Evolutionary conservation across 1,140 invertebrate species (phyloP), one percentile per base, ranked within the genome.

Genomic region (Ceratosolen solmsi): DNA sequence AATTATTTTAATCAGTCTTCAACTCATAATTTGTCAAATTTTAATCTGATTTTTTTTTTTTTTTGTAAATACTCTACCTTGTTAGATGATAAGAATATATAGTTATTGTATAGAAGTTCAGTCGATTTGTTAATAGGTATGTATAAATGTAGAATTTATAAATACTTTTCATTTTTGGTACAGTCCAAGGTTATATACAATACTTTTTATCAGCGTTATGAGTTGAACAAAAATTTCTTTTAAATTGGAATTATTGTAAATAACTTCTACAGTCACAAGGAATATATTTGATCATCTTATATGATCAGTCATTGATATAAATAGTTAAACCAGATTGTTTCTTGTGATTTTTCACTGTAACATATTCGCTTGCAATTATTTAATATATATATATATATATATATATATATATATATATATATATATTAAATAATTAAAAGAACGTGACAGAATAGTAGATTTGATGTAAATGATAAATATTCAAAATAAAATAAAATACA

Each of bases 71-170:
- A 79, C 2, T 38, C 56, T 49, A 49, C 46, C 38, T 33, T 38
- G 38, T 22, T 77, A 65, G 46, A 30, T 33, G 36, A 60, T 68
- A 78, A 36, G n/a, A 30, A 30, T 68, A 33, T 56, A 54, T 56
- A 25, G 8, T 25, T 70, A 30, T 73, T 72, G 51, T 72, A 58
- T 49, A 80, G 41, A 73, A 80, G 27, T 60, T 80, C 20, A 33
- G 60, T 30, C 15, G 1, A 49, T 2, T 46, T 71, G 65, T 60
- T 60, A 17, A 73, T 72, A 60, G 58, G 51, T 33, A 79, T 81
- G 79, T 81, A 81, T 81, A 81, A 81, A 81, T 75, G 60, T 74
- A 81, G 33, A 54, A 72, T 74, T 68, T 70, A 75, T 38, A 75
- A 65, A 65, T 74, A 74, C 20, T 80, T 80, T 25, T 17, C 51